A percentile compares a stretch with the other conserved stretches of the same genome.
phyloP scores from a whole-genome alignment of 2,888 invertebrate species.

The Holacanthella duospinosa region DNA sequence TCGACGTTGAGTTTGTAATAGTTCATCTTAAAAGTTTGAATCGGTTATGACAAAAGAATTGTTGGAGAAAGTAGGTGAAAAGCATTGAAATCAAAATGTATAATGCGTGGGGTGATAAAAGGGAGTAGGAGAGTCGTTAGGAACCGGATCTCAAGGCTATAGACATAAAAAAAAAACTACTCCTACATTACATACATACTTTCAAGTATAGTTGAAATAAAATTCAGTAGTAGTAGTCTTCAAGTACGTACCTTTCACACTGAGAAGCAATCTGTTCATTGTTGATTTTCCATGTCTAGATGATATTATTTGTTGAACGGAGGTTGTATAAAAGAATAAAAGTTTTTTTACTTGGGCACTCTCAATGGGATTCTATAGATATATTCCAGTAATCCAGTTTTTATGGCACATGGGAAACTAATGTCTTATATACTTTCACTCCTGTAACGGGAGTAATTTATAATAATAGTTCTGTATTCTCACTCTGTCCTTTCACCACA shows the following conservation, averaged over 20 bases:
- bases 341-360: not conserved
- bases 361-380: conserved; percentile 1
- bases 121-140: not conserved
- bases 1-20: not conserved
- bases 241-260: conserved; percentile 1
- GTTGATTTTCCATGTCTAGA: not conserved
- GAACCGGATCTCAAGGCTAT: not conserved
- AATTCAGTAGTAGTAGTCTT: not conserved
- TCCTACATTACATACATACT: too few species aligned
- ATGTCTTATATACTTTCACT: not conserved
- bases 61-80: not conserved
- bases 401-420: conserved; percentile 3
- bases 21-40: not conserved
- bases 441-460: not conserved
- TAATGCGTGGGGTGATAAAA: not conserved
- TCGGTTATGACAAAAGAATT: too few species aligned
- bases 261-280: conserved; percentile 5
- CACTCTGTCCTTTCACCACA: too few species aligned
- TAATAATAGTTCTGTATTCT: conserved; percentile 5
- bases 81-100: not conserved
- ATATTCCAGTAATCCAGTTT: not conserved
- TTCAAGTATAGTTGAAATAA: too few species aligned
- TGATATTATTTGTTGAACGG: not conserved
- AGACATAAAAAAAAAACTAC: too few species aligned
- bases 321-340: conserved; percentile 1